A percentile compares a stretch with the other conserved stretches of the same genome.
These are phyloP conservation scores for Caenorhabditis tropicalis DNA, from an alignment of 1,140 invertebrate genomes.

Conservation along the genomic window DNA sequence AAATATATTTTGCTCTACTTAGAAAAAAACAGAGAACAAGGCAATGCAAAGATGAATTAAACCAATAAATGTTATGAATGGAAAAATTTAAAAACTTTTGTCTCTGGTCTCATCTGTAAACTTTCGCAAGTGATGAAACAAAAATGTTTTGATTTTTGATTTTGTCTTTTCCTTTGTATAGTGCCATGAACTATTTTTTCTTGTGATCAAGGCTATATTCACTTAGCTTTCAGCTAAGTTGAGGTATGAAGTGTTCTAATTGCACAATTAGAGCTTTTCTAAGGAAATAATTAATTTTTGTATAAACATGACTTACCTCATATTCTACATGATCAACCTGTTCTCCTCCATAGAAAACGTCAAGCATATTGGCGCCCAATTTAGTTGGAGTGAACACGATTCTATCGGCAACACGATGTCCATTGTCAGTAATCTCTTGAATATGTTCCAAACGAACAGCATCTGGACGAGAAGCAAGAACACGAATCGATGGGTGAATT, in stretches of 20 bases:
- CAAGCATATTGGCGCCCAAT: neutral
- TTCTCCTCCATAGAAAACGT: slow-evolving; percentile 42
- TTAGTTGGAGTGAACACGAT: slow-evolving; percentile 15
- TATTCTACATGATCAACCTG: slow-evolving; percentile 28
- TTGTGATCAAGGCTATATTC: too few relatives aligned
- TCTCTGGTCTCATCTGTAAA: too few relatives aligned
- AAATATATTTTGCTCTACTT: neutral
- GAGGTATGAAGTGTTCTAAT: too few relatives aligned
- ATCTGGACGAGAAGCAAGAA: neutral
- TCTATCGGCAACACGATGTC: neutral
- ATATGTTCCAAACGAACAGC: slow-evolving; percentile 22
- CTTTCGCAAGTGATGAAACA: too few relatives aligned
- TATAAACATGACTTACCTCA: slow-evolving; percentile 31
- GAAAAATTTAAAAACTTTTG: too few relatives aligned
- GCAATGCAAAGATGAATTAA: neutral
- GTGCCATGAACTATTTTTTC: too few relatives aligned
- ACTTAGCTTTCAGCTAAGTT: too few relatives aligned
- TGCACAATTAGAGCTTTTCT: too few relatives aligned
- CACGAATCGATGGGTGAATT: neutral
- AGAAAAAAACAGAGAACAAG: neutral
- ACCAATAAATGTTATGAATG: too few relatives aligned
- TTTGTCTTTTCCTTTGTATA: too few relatives aligned
- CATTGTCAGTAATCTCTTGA: neutral
- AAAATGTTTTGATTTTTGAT: too few relatives aligned
- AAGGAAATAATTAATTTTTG: too few relatives aligned